A percentile compares a stretch with the other conserved stretches of the same genome.
These are phyloP conservation scores for Chymomyza amoena DNA, from an alignment of 2,888 invertebrate species.

Conservation along the genomic window DNA sequence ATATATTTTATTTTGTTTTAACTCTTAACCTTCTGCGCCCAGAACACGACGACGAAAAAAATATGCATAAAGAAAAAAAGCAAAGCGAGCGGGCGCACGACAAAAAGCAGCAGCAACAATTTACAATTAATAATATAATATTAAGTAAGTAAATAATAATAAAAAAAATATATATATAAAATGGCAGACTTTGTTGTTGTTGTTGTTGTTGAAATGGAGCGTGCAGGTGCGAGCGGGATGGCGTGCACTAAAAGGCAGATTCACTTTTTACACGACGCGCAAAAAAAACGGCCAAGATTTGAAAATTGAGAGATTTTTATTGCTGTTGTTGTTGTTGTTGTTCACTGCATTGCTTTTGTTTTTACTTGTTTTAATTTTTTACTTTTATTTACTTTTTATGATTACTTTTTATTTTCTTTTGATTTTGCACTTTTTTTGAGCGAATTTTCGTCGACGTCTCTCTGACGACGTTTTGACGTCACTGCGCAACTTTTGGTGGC, in stretches of 20 bases:
- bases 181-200: constrained; percentile 41
- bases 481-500: constrained; percentile 14
- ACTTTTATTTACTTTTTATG: constrained; percentile 5
- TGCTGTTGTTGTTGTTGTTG: constrained; percentile 27
- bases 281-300: constrained; percentile 54
- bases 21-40: constrained; percentile 57
- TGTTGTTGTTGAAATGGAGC: constrained; percentile 46
- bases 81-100: constrained; percentile 37
- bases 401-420: neutral
- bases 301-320: constrained; percentile 40
- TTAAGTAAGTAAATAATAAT: neutral
- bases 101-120: constrained; percentile 22
- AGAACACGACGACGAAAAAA: constrained; percentile 68
- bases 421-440: neutral
- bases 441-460: neutral
- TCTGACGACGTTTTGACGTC: neutral
- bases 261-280: constrained; percentile 62
- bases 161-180: constrained; percentile 23
- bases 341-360: constrained; percentile 9
- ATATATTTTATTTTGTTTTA: neutral
- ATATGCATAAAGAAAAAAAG: constrained; percentile 58
- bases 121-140: neutral
- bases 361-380: constrained; percentile 4
- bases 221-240: constrained; percentile 1
- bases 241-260: constrained; percentile 61